Conservation (phyloP, 1,140 invertebrate species). For the Colletes gigas region DNA sequence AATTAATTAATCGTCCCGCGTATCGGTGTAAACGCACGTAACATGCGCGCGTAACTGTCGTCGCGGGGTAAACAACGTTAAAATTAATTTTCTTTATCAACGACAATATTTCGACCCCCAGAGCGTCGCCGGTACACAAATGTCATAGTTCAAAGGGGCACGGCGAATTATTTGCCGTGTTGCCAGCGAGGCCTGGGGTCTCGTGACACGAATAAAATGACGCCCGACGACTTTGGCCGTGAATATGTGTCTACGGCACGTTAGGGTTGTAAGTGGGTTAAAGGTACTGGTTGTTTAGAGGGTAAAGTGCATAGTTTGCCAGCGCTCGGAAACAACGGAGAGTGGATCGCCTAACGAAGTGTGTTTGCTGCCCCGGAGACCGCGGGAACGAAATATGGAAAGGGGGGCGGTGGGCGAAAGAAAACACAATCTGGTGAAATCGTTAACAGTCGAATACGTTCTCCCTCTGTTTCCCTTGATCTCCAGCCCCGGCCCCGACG, state of each 20-base stretch:
- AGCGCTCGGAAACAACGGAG: constrained; percentile 61
- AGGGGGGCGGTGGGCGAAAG: constrained; percentile 32
- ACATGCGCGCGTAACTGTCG: neutral
- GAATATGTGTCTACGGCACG: constrained; percentile 57
- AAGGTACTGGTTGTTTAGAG: constrained; percentile 60
- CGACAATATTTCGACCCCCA: neutral
- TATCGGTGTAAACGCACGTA: too few species aligned
- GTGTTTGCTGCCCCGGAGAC: constrained; percentile 35
- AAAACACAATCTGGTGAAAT: constrained; percentile 65
- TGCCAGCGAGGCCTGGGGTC: neutral
- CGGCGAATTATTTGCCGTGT: neutral
- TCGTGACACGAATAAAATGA: constrained; percentile 44
- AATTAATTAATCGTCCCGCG: too few species aligned
- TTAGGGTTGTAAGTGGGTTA: constrained; percentile 67
- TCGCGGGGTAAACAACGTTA: neutral
- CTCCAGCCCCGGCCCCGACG: neutral
- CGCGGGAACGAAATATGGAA: constrained; percentile 36
- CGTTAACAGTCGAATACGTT: constrained; percentile 55
- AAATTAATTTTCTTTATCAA: constrained; percentile 4
- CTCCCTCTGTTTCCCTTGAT: constrained; percentile 26
- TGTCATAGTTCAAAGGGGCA: constrained; percentile 1
- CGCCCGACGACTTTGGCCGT: constrained; percentile 50
- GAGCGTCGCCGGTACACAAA: neutral
- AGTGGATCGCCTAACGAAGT: constrained; percentile 62
- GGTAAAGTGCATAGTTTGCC: constrained; percentile 65